phyloP scores from a whole-genome alignment of 2,888 invertebrate species.

The Synergus gifuensis region DNA sequence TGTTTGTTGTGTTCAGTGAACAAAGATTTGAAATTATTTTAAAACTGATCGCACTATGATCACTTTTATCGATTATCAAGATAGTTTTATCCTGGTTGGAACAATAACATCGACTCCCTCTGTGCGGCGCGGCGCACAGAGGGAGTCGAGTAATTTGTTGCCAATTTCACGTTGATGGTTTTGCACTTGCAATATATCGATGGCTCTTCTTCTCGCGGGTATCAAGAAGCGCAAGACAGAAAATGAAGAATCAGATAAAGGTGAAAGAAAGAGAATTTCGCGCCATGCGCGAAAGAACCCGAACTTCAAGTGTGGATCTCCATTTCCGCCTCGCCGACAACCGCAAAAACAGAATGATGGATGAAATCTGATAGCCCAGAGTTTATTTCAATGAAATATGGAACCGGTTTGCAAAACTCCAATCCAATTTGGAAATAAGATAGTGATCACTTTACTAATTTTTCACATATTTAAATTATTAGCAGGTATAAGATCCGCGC shows the following conservation, averaged over 20 bases:
- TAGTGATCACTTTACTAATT: background rate
- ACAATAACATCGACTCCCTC: slow-evolving; percentile 9
- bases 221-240: slow-evolving; percentile 35
- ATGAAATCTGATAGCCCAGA: slow-evolving; percentile 28
- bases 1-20: background rate
- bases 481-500: too few species aligned
- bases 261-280: slow-evolving; percentile 47
- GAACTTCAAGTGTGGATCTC: slow-evolving; percentile 53
- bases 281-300: slow-evolving; percentile 55
- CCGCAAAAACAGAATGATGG: slow-evolving; percentile 36
- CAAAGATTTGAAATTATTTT: background rate
- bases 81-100: background rate
- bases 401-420: slow-evolving; percentile 39
- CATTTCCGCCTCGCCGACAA: slow-evolving; percentile 50
- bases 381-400: slow-evolving; percentile 34
- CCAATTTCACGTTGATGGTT: slow-evolving; percentile 71
- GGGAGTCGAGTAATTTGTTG: slow-evolving; percentile 71
- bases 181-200: slow-evolving; percentile 59
- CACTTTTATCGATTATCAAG: too few species aligned
- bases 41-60: background rate
- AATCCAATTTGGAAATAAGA: slow-evolving; percentile 23
- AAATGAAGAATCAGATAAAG: slow-evolving; percentile 12
- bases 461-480: background rate
- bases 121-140: slow-evolving; percentile 59
- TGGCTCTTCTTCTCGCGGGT: slow-evolving; percentile 1